Evolutionary conservation across 2,888 invertebrate genomes (phyloP).

Genomic region (Andrena marginata): DNA sequence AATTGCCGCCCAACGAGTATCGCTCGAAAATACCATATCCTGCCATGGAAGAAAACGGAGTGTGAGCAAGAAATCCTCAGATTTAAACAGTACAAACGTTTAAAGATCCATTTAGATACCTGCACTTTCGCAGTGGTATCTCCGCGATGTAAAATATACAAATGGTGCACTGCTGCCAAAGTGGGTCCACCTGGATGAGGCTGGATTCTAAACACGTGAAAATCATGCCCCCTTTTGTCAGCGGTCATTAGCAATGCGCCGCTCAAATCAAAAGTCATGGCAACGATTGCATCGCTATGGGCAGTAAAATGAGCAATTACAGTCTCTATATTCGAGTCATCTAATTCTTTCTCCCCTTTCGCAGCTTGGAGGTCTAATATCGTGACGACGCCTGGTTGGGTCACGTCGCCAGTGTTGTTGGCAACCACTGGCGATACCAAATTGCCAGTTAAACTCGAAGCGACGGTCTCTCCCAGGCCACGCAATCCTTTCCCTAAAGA

Average conservation of each 20-base stretch:
- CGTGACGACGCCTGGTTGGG: conserved; percentile 95
- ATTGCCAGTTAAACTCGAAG: conserved; percentile 92
- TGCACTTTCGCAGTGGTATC: conserved; percentile 98
- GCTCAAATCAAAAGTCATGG: conserved; percentile 95
- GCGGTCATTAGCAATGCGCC: conserved; percentile 96
- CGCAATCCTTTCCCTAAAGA: conserved; percentile 95
- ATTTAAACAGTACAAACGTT: not conserved
- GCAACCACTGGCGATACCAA: conserved; percentile 76
- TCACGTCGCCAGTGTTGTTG: conserved; percentile 85
- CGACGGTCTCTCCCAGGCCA: conserved; percentile 96
- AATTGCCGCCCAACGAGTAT: conserved; percentile 98
- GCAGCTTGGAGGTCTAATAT: conserved; percentile 93
- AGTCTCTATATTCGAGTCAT: conserved; percentile 89
- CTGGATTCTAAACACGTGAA: conserved; percentile 97
- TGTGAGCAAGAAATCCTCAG: not conserved
- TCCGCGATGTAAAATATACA: conserved; percentile 97
- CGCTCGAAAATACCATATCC: conserved; percentile 96
- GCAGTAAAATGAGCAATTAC: conserved; percentile 95
- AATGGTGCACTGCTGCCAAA: conserved; percentile 95
- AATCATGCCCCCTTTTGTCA: conserved; percentile 96
- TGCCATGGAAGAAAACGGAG: conserved; percentile 79
- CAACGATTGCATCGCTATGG: conserved; percentile 95
- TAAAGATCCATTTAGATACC: conserved; percentile 77
- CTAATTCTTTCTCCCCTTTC: conserved; percentile 87
- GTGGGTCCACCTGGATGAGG: conserved; percentile 96